Base-by-base conservation (phyloP, 2,113 vertebrate genomes). In the Chlorodrepanis virens region DNA sequence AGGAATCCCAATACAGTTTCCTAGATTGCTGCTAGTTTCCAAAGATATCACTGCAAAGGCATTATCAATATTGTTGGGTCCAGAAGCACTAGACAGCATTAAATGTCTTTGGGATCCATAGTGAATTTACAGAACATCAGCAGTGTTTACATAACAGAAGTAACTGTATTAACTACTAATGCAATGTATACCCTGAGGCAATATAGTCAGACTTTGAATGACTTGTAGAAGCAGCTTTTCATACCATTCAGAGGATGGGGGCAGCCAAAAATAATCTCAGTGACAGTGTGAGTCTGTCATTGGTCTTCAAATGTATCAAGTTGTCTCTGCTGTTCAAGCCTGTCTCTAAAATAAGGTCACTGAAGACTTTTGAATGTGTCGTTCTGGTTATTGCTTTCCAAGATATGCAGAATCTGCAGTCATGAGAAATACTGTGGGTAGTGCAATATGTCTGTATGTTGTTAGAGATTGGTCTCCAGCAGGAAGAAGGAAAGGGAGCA, bases 261-360 rank as follows among this genome's bases (percentile, higher is more conserved):
- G 12, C 33, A 96, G 75, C 37, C 85, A 68, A 94, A 96, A 96
- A 92, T 95, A 87, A 59, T 71, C 54, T 70, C 47, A 39, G n/a
- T 96, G 60, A 87, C 90, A 89, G 74, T 69, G 27, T 61, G 75
- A 83, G 70, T 94, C 86, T 95, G 74, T 75, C 44, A 2, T 67
- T 94, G 76, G 92, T 94, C 61, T 97, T 91, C 61, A 83, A 2
- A 69, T 76, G 59, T 76, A 77, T 76, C 85, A 79, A 28, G 37
- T 54, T 83, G 68, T 59, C 61, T 91, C n/a, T 81, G 23, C 45
- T 71, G 37, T 40, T 92, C 77, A 84, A 83, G 25, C 11, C n/a
- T 82, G 31, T 63, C 56, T 90, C 53, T 75, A 65, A 93, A 92
- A 76, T 65, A 84, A 70, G 64, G 76, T 80, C 64, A 44, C 29